Evolutionary conservation across 2,888 invertebrate species (phyloP).

Genomic region (Campoletis raptor): DNA sequence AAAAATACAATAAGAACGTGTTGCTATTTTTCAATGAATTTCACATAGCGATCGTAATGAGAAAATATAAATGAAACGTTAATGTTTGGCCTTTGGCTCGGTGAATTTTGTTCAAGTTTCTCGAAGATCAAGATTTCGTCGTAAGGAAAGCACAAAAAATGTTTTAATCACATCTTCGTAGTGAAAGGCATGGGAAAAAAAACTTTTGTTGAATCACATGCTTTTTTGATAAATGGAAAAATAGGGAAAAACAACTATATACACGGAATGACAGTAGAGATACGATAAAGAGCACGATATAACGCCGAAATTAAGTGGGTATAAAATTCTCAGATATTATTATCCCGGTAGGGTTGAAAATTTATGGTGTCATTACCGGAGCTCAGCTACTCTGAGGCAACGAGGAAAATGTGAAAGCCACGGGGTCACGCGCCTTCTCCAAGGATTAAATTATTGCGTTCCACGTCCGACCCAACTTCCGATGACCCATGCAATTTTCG

Average conservation of each 20-base stretch:
- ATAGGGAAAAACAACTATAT: neutral
- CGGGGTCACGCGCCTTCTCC: constrained; percentile 48
- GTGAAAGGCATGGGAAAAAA: neutral
- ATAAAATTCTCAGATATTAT: constrained; percentile 60
- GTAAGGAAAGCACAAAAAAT: neutral
- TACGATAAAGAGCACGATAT: constrained; percentile 6
- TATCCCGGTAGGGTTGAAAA: constrained; percentile 48
- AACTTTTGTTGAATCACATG: neutral
- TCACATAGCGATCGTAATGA: neutral
- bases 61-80: neutral
- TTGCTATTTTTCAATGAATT: neutral
- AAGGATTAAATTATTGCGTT: constrained; percentile 61
- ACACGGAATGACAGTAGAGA: neutral
- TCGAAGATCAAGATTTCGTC: neutral
- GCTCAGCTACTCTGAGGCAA: constrained; percentile 34
- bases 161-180: neutral
- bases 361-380: constrained; percentile 67
- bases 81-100: neutral
- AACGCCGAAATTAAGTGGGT: constrained; percentile 28
- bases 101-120: neutral
- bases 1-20: neutral
- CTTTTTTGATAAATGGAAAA: neutral
- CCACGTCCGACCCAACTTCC: constrained; percentile 54
- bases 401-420: constrained; percentile 41
- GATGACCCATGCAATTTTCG: constrained; percentile 53